These are phyloP conservation scores for Sternotherus odoratus DNA, from an alignment of 2,797 vertebrate species.

Conservation along the genomic window DNA sequence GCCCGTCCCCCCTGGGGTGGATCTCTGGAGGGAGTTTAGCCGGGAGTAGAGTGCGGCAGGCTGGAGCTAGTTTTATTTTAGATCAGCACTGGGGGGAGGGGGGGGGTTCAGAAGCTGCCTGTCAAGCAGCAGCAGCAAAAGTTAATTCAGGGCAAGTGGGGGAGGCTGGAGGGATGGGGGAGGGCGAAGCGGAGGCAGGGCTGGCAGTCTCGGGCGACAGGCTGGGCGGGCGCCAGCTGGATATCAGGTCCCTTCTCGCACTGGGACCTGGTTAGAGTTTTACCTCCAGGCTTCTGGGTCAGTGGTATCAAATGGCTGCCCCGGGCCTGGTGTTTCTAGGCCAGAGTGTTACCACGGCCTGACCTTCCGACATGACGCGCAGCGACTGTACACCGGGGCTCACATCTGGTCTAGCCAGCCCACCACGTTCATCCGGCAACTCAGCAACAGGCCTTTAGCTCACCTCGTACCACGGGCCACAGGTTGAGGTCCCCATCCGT, in stretches of 20 bases:
- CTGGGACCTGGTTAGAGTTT: background rate
- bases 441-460: background rate
- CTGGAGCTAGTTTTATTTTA: conserved; percentile 86
- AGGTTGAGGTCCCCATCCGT: background rate
- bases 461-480: background rate
- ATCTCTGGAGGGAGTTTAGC: conserved; percentile 69
- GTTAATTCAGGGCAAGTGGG: background rate
- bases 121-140: conserved; percentile 63
- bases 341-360: background rate
- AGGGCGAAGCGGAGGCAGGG: background rate
- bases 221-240: background rate
- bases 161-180: background rate
- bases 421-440: background rate
- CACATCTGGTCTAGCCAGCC: background rate
- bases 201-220: background rate
- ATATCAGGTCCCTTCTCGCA: background rate
- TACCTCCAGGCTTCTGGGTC: background rate
- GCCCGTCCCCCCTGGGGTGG: background rate
- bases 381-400: too few species aligned
- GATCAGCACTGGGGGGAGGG: conserved; percentile 81
- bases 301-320: background rate
- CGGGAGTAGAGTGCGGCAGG: conserved; percentile 57
- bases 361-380: background rate
- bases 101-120: conserved; percentile 80
- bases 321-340: too few species aligned